A percentile compares a stretch with the other conserved stretches of the same genome.
These are phyloP conservation scores for Xiphophorus hellerii DNA, from an alignment of 2,113 vertebrate species.

Conservation along the genomic window DNA sequence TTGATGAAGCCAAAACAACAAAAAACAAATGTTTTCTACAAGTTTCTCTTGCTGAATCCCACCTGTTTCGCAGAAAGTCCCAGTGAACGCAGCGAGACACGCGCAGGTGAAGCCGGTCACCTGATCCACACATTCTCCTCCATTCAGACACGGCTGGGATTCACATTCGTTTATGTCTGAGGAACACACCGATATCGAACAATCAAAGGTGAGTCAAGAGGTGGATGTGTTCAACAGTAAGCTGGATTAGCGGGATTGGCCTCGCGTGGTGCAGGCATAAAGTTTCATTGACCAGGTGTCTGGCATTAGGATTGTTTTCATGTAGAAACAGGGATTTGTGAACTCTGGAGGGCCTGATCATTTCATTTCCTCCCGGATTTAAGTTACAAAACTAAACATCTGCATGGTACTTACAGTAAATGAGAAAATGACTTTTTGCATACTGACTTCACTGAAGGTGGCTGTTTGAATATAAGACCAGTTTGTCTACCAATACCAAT, in stretches of 20 bases:
- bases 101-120: slow-evolving; percentile 86
- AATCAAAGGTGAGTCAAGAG: slow-evolving; percentile 19
- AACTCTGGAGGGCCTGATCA: slow-evolving; percentile 50
- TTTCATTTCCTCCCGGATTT: slow-evolving; percentile 49
- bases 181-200: slow-evolving; percentile 12
- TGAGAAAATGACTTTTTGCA: slow-evolving; percentile 18
- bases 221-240: slow-evolving; percentile 24
- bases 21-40: background rate
- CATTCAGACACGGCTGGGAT: slow-evolving; percentile 88
- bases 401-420: slow-evolving; percentile 10
- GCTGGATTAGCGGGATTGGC: slow-evolving; percentile 41
- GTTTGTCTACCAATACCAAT: slow-evolving; percentile 34
- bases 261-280: slow-evolving; percentile 48
- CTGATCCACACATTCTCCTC: slow-evolving; percentile 84
- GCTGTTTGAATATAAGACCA: slow-evolving; percentile 20
- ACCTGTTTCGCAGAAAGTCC: slow-evolving; percentile 91
- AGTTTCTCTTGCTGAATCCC: slow-evolving; percentile 15
- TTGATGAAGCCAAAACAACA: too few species aligned
- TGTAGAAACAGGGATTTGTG: slow-evolving; percentile 64
- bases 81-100: slow-evolving; percentile 84
- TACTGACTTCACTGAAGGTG: slow-evolving; percentile 26
- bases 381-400: slow-evolving; percentile 65
- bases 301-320: slow-evolving; percentile 62
- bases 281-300: slow-evolving; percentile 72
- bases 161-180: slow-evolving; percentile 88